Conservation (phyloP, 2,113 vertebrate species). For the Campylorhamphus procurvoides region DNA sequence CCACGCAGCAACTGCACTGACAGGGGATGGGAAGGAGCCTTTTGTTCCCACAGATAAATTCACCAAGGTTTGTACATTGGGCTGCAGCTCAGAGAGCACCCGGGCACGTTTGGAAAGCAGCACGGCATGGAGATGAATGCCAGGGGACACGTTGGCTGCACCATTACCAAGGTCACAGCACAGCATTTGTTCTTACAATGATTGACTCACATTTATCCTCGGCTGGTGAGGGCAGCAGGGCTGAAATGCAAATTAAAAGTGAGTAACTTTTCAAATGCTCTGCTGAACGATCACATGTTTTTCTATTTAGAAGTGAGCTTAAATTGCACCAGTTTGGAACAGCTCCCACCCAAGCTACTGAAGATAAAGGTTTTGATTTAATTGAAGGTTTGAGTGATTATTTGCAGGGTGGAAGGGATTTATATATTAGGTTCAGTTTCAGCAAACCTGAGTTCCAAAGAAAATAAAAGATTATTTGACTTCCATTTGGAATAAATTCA, state of each 20-base stretch:
- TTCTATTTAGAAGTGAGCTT: neutral
- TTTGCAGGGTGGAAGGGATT: neutral
- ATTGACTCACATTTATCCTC: neutral
- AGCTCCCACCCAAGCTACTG: neutral
- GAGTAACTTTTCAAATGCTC: neutral
- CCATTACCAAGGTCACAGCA: neutral
- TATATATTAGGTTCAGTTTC: neutral
- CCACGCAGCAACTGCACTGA: neutral
- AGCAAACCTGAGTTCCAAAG: neutral
- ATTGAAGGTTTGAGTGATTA: neutral
- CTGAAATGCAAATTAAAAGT: neutral
- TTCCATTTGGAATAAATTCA: neutral
- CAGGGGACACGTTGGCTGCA: neutral
- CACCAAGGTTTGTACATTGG: neutral
- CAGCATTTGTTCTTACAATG: neutral
- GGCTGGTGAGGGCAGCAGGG: neutral
- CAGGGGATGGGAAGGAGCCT: neutral
- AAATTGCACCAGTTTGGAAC: neutral
- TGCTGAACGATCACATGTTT: neutral
- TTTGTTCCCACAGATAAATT: neutral
- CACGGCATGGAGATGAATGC: fast-evolving
- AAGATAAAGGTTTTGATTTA: neutral
- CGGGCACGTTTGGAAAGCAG: neutral
- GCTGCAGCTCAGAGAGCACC: neutral
- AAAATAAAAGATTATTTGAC: neutral